A percentile compares a stretch with the other conserved stretches of the same genome.
These are phyloP conservation scores for Alca torda DNA, from an alignment of 2,797 vertebrate genomes.

Conservation along the genomic window DNA sequence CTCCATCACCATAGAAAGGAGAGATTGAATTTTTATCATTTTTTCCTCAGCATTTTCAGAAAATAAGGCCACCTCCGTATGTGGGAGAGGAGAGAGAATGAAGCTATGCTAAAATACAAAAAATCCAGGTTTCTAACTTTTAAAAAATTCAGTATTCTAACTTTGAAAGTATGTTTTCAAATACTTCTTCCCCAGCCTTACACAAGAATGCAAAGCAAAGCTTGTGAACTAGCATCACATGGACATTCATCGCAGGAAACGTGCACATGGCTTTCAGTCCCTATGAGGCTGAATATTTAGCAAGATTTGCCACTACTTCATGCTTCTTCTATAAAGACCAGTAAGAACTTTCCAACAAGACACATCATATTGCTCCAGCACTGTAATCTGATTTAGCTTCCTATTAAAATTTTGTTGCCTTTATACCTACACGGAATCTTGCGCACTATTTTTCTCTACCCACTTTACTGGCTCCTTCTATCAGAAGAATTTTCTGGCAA, in stretches of 20 bases:
- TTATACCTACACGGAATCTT: background rate
- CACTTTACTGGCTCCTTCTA: background rate
- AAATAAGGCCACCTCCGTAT: background rate
- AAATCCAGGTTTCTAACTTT: rapidly evolving
- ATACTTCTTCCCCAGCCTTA: background rate
- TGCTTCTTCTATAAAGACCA: background rate
- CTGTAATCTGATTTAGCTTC: background rate
- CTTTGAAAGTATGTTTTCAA: background rate
- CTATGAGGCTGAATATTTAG: background rate
- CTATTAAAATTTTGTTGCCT: background rate
- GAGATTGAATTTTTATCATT: background rate
- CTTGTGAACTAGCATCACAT: background rate
- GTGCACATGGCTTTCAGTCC: background rate
- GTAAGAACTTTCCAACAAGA: background rate
- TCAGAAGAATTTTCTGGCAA: background rate
- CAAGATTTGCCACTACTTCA: background rate
- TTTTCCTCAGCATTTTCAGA: background rate
- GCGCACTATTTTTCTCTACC: background rate
- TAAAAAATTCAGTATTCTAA: background rate
- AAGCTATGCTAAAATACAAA: background rate
- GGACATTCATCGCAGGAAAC: background rate
- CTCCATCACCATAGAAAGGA: background rate
- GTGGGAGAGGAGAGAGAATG: rapidly evolving
- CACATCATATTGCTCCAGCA: background rate
- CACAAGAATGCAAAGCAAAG: background rate